Evolutionary conservation across 2,113 vertebrate genomes (phyloP).

Genomic region (Rhinoderma darwinii): DNA sequence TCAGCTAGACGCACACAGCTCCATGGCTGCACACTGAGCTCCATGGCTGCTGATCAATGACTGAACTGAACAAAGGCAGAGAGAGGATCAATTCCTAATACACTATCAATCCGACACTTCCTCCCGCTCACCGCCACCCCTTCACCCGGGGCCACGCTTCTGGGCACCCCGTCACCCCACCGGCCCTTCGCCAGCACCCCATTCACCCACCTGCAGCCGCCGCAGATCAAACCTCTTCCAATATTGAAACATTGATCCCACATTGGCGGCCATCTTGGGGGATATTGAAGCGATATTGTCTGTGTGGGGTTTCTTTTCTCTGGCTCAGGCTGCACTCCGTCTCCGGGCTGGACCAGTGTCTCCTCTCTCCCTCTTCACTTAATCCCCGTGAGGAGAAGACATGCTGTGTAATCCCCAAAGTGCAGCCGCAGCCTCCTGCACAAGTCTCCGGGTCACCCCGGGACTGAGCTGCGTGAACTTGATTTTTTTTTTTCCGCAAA

Average conservation of each 20-base stretch:
- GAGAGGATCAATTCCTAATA: constrained; percentile 91
- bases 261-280: constrained; percentile 99
- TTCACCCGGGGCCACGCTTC: constrained; percentile 36
- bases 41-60: constrained; percentile 86
- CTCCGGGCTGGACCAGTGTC: constrained; percentile 87
- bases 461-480: constrained; percentile 81
- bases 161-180: constrained; percentile 34
- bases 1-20: constrained; percentile 63
- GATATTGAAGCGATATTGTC: constrained; percentile 83
- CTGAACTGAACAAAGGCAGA: constrained; percentile 95
- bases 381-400: constrained; percentile 61
- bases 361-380: constrained; percentile 61
- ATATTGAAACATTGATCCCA: constrained; percentile 96
- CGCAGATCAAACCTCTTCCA: constrained; percentile 95
- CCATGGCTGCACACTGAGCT: constrained; percentile 65
- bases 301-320: constrained; percentile 66
- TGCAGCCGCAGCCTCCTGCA: constrained; percentile 55
- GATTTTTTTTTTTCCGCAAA: constrained; percentile 71
- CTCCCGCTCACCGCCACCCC: constrained; percentile 47
- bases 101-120: constrained; percentile 80
- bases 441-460: constrained; percentile 69
- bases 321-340: constrained; percentile 86
- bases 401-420: constrained; percentile 49
- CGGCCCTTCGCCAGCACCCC: constrained; percentile 69
- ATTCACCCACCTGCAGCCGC: constrained; percentile 92